These are phyloP conservation scores for Cetoscarus ocellatus DNA, from an alignment of 2,797 vertebrate species.

Conservation along the genomic window DNA sequence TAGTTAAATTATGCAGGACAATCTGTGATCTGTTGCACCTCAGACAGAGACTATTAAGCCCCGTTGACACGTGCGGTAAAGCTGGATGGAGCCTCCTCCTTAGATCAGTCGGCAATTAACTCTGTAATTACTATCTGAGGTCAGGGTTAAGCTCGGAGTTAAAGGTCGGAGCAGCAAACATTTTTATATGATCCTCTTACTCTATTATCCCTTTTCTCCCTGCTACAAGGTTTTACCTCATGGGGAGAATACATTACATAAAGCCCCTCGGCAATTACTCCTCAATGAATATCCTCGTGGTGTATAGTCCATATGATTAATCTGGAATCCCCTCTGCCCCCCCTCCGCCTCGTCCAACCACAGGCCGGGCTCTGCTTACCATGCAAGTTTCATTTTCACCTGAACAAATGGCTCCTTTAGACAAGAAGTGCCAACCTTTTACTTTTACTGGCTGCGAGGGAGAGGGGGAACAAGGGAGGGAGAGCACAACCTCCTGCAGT, in stretches of 20 bases:
- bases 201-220: conserved; percentile 77
- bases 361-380: conserved; percentile 76
- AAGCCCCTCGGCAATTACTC: conserved; percentile 81
- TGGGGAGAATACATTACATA: conserved; percentile 80
- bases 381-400: conserved; percentile 82
- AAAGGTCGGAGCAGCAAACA: conserved; percentile 82
- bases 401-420: conserved; percentile 84
- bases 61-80: conserved; percentile 58
- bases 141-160: conserved; percentile 78
- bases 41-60: conserved; percentile 57
- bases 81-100: conserved; percentile 56
- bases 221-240: conserved; percentile 80
- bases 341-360: conserved; percentile 42
- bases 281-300: conserved; percentile 78
- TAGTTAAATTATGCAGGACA: conserved; percentile 37
- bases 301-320: conserved; percentile 80
- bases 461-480: conserved; percentile 28
- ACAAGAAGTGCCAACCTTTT: conserved; percentile 85
- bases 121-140: conserved; percentile 76
- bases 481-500: conserved; percentile 68
- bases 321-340: conserved; percentile 77
- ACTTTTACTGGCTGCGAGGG: conserved; percentile 76
- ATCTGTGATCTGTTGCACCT: conserved; percentile 48
- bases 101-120: conserved; percentile 82
- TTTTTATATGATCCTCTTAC: conserved; percentile 83